Evolutionary conservation across 92 coral and sea anemone genomes (phyloP), one percentile per base, ranked within the genome.

Genomic region (Bergia sp.): DNA sequence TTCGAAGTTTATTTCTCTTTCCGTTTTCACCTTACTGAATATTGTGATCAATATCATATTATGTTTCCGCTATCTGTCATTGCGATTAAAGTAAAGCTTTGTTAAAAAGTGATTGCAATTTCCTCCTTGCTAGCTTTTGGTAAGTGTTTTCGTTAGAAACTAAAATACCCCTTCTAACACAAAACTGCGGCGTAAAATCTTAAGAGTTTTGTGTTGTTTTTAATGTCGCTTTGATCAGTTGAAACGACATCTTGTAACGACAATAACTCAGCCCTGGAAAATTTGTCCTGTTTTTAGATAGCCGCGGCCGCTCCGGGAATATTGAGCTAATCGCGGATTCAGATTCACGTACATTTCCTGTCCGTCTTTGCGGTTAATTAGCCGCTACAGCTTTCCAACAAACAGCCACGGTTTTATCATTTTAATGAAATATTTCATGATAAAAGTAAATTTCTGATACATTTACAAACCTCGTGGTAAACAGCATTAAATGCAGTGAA

Each of bases 71-170:
- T 37, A 81, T 37, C 85, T 81, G 85, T 37, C 85, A 81, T 61
- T 61, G 37, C 85, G 4, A 21, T 61, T 49, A 81, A 39, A 76
- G 69, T 76, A 76, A 61, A 40, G 74, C 73, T 81, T 57, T 81
- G 49, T 40, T 55, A 55, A 81, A 81, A 81, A 42, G 73, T 58
- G 85, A 81, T 81, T 39, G 85, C 85, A 81, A 80, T 80, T 80
- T 80, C 73, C 73, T 38, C 53, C 8, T 81, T 10, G 85, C 44
- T 29, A 57, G 47, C 20, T 18, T 61, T 61, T 18, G 47, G 73
- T 55, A 61, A 81, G 12, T 21, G 74, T 37, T 61, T 42, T 42
- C 47, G 73, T 40, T 8, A 20, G 1, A 81, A 81, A 58, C 37
- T 49, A 37, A 37, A 74, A 79, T 78, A 79, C 10, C 5, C 49